phyloP scores from a whole-genome alignment of 2,888 invertebrate species.

The Smittia sp. region DNA sequence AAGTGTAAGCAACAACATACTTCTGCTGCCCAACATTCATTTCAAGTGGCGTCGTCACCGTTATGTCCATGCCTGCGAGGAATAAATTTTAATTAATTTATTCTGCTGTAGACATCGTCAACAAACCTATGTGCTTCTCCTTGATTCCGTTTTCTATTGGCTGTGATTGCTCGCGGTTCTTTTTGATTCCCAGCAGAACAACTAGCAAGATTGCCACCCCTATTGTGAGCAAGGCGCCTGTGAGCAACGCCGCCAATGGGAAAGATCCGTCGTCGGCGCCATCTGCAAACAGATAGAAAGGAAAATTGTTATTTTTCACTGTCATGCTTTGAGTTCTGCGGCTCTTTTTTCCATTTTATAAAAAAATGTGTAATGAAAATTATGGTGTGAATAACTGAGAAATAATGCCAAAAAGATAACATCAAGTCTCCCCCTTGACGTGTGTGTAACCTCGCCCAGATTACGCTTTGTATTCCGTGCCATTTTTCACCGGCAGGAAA shows the following conservation, averaged over 20 bases:
- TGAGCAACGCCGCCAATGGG: slow-evolving; percentile 67
- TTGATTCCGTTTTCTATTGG: slow-evolving; percentile 56
- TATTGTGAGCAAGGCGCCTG: slow-evolving; percentile 64
- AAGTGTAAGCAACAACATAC: slow-evolving; percentile 81
- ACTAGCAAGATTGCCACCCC: slow-evolving; percentile 64
- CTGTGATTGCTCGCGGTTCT: slow-evolving; percentile 59
- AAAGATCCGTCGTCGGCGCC: slow-evolving; percentile 68
- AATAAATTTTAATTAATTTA: not conserved
- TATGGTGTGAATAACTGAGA: slow-evolving; percentile 9
- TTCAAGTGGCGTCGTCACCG: slow-evolving; percentile 62
- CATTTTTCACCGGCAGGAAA: not conserved
- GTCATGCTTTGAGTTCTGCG: too few species aligned
- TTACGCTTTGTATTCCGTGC: not conserved
- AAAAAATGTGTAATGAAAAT: not conserved
- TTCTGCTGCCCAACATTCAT: slow-evolving; percentile 79
- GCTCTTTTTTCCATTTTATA: too few species aligned
- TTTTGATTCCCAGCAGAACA: slow-evolving; percentile 63
- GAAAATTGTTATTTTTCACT: not conserved
- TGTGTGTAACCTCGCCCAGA: not conserved
- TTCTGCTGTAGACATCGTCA: not conserved
- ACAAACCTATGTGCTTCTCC: slow-evolving; percentile 54
- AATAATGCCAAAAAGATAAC: not conserved
- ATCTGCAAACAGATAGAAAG: slow-evolving; percentile 54
- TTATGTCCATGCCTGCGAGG: slow-evolving; percentile 54
- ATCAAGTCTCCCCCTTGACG: not conserved